These are phyloP conservation scores for Chondrosia reniformis DNA, from an alignment of 37 sponge, comb jelly and placozoan genomes.

Conservation along the genomic window DNA sequence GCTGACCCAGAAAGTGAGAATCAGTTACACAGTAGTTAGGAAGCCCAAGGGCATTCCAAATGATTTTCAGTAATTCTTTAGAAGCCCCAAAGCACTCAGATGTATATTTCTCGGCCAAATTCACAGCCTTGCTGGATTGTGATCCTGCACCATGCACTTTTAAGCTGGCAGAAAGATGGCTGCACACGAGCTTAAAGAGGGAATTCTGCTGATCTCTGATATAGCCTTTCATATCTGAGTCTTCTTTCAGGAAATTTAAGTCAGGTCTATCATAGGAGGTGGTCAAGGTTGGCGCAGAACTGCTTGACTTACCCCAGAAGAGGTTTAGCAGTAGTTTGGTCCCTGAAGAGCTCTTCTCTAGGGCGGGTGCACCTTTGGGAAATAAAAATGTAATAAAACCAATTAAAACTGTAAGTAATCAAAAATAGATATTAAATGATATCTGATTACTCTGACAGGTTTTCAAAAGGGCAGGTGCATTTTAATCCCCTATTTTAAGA, in stretches of 20 bases:
- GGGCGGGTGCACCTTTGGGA: no score
- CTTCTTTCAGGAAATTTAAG: neutral
- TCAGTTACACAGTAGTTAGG: neutral
- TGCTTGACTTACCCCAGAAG: neutral
- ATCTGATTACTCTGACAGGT: no score
- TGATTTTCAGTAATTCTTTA: neutral
- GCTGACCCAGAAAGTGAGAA: neutral
- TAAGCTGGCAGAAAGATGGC: neutral
- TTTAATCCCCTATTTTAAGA: no score
- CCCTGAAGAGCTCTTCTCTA: no score
- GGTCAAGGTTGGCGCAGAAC: neutral
- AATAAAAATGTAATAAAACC: no score
- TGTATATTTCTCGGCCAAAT: neutral
- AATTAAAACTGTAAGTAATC: no score
- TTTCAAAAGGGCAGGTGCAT: no score
- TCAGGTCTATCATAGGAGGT: no score
- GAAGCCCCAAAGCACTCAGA: neutral
- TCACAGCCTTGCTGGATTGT: no score
- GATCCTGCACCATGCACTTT: neutral
- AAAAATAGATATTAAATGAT: no score
- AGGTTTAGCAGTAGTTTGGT: no score
- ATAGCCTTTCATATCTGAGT: neutral
- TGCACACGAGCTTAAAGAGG: neutral
- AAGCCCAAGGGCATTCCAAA: neutral
- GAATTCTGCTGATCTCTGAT: neutral